These are phyloP conservation scores for Ametastegia equiseti DNA, from an alignment of 2,888 invertebrate species.

Conservation along the genomic window DNA sequence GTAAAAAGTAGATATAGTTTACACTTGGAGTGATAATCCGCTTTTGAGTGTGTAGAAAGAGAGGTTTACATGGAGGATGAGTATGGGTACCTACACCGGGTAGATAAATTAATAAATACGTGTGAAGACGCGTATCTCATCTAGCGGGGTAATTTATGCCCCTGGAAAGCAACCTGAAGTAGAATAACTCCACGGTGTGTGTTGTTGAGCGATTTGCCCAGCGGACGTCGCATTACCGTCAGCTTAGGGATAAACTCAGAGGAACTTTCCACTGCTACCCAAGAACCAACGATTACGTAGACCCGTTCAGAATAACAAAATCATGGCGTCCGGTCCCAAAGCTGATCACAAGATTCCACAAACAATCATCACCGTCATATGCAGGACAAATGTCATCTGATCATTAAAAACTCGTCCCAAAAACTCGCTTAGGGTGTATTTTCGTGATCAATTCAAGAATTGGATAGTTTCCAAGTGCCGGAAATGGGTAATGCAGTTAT, in stretches of 20 bases:
- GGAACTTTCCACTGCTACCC: background rate
- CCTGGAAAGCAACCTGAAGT: background rate
- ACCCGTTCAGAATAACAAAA: background rate
- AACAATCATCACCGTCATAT: too few relatives aligned
- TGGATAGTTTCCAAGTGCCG: too few relatives aligned
- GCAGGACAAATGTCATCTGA: too few relatives aligned
- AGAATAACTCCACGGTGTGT: background rate
- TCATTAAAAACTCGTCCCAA: too few relatives aligned
- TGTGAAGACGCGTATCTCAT: background rate
- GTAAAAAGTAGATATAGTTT: too few relatives aligned
- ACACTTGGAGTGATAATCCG: too few relatives aligned
- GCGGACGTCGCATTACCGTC: constrained; percentile 65
- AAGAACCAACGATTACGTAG: background rate
- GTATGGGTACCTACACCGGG: too few relatives aligned
- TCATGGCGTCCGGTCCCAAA: background rate
- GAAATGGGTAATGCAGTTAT: too few relatives aligned
- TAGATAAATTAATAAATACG: background rate
- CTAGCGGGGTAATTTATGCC: background rate
- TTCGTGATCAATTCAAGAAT: too few relatives aligned
- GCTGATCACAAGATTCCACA: background rate
- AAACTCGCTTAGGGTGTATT: too few relatives aligned
- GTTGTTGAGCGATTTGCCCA: constrained; percentile 60
- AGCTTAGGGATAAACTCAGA: constrained; percentile 58
- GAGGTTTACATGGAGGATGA: too few relatives aligned
- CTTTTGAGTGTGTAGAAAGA: too few relatives aligned